Conservation (phyloP, 2,888 invertebrate species). For the Chaetogeoica ovagalla region DNA sequence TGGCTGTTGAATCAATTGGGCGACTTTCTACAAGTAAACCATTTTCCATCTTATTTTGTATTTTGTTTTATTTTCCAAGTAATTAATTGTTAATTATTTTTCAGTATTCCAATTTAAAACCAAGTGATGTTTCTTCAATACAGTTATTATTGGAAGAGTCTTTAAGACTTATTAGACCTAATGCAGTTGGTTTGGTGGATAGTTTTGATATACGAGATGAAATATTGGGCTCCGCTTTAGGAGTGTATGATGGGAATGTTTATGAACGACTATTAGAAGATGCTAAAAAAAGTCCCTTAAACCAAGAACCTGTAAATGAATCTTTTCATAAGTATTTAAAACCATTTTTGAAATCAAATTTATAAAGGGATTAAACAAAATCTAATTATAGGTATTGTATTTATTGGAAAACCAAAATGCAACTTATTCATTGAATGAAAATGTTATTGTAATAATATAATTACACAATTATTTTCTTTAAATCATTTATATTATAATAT, state of each 20-base stretch:
- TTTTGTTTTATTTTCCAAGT: neutral
- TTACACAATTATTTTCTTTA: too few species aligned
- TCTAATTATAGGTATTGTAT: neutral
- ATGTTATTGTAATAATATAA: too few species aligned
- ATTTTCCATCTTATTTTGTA: neutral
- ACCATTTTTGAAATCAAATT: constrained; percentile 76
- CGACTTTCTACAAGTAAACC: constrained; percentile 74
- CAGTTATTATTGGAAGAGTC: constrained; percentile 73
- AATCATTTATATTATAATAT: too few species aligned
- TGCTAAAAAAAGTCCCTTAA: constrained; percentile 80
- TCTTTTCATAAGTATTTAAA: constrained; percentile 76
- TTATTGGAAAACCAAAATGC: neutral
- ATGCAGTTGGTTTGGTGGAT: constrained; percentile 89
- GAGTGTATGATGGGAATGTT: constrained; percentile 81
- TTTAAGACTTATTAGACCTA: constrained; percentile 74
- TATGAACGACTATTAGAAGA: constrained; percentile 79
- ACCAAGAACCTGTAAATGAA: constrained; percentile 76
- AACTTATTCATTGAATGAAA: too few species aligned
- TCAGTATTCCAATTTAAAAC: constrained; percentile 69
- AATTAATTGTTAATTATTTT: constrained; percentile 56
- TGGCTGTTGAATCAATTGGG: constrained; percentile 76
- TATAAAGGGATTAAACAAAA: constrained; percentile 61
- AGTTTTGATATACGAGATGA: constrained; percentile 86
- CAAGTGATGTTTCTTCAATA: constrained; percentile 61
- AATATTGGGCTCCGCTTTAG: constrained; percentile 74